A percentile compares a stretch with the other conserved stretches of the same genome.
Conservation (phyloP, 2,888 invertebrate genomes). For the Philereme vetulata region DNA sequence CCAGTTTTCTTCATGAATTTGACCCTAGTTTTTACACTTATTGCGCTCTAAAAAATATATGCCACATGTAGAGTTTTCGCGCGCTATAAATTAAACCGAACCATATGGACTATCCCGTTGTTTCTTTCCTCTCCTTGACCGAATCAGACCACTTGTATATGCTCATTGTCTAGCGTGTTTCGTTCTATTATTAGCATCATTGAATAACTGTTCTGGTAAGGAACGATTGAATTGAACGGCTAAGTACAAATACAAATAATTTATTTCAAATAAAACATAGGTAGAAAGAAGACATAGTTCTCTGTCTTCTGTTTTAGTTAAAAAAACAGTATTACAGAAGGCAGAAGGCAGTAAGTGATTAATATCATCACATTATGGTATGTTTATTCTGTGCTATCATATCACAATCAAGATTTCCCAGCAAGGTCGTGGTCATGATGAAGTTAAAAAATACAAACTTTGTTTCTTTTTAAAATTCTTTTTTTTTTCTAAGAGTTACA, state of each 20-base stretch:
- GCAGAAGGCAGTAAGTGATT: too few species aligned
- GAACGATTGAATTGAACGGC: conserved; percentile 29
- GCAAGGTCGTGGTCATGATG: conserved; percentile 40
- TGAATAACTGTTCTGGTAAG: conserved; percentile 24
- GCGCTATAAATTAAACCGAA: conserved; percentile 26
- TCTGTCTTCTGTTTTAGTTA: too few species aligned
- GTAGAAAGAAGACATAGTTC: too few species aligned
- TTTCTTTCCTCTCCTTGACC: conserved; percentile 33
- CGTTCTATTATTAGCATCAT: conserved; percentile 32
- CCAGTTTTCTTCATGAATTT: conserved; percentile 16
- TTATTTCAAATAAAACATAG: too few species aligned
- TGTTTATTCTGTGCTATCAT: conserved; percentile 21
- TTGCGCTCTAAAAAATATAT: conserved; percentile 13
- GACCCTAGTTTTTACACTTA: conserved; percentile 6
- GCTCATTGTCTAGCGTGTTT: conserved; percentile 27
- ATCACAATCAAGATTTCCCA: conserved; percentile 42
- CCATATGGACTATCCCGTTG: conserved; percentile 34
- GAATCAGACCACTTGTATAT: conserved; percentile 30
- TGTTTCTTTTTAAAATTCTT: too few species aligned
- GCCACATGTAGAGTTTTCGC: conserved; percentile 32
- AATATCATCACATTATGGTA: conserved; percentile 25
- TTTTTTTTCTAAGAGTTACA: conserved; percentile 26
- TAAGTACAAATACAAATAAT: too few species aligned
- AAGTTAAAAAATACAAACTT: conserved; percentile 26
- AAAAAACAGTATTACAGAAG: too few species aligned